These are phyloP conservation scores for Pimephales promelas DNA, from an alignment of 2,113 vertebrate species.

Conservation along the genomic window DNA sequence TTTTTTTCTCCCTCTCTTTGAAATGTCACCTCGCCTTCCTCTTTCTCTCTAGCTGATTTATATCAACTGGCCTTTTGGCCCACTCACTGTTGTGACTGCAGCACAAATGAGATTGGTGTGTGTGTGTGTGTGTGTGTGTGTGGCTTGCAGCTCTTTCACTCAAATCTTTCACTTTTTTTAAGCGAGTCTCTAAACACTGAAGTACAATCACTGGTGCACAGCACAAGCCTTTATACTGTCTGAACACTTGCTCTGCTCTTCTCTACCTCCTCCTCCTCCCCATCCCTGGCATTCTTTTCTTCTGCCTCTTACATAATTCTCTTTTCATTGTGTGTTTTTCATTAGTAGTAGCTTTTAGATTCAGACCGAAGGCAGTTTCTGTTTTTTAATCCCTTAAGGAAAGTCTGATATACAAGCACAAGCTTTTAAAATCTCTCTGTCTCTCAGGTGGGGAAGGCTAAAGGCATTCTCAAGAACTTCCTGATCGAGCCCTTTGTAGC, in stretches of 20 bases:
- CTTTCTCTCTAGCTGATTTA: constrained; percentile 39
- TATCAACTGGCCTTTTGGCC: constrained; percentile 34
- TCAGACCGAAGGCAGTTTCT: background rate
- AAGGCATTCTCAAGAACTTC: constrained; percentile 93
- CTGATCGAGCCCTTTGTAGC: constrained; percentile 95
- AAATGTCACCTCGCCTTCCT: constrained; percentile 45
- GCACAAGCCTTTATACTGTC: background rate
- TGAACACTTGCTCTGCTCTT: background rate
- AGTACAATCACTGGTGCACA: constrained; percentile 21
- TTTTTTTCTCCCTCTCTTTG: background rate
- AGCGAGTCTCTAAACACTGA: background rate
- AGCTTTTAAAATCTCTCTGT: constrained; percentile 27
- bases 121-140: background rate
- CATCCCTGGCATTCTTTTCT: background rate
- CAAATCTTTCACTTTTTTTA: constrained; percentile 16
- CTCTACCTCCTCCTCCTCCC: background rate
- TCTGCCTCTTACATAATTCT: constrained; percentile 24
- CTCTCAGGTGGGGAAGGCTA: constrained; percentile 90
- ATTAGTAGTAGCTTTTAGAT: constrained; percentile 22
- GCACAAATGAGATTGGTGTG: constrained; percentile 22
- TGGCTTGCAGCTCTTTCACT: constrained; percentile 1
- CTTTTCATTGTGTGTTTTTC: constrained; percentile 22
- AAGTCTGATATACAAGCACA: background rate
- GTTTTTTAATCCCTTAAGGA: background rate
- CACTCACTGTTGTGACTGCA: constrained; percentile 22